These are phyloP conservation scores for Caenorhabditis brenneri DNA, from an alignment of 1,140 invertebrate species.

Conservation along the genomic window DNA sequence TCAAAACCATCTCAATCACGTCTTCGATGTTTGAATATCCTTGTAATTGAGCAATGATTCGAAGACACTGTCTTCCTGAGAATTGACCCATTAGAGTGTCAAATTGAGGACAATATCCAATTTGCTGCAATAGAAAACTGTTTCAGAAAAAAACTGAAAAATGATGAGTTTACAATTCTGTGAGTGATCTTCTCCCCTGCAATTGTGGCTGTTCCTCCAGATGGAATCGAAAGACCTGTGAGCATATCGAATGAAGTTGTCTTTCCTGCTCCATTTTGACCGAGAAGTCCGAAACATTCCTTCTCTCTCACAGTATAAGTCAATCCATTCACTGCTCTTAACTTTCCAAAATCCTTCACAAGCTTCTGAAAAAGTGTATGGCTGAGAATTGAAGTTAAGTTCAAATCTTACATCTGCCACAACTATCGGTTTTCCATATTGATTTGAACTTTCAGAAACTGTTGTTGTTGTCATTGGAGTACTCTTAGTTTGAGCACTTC, in stretches of 20 bases:
- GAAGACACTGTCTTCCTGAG: conserved; percentile 72
- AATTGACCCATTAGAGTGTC: conserved; percentile 72
- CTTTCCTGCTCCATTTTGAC: conserved; percentile 72
- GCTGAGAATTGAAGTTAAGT: too few species aligned
- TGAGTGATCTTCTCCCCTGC: conserved; percentile 33
- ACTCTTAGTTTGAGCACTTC: too few species aligned
- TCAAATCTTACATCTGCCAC: too few species aligned
- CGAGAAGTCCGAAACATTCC: conserved; percentile 59
- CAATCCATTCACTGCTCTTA: conserved; percentile 48
- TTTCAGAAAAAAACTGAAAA: too few species aligned
- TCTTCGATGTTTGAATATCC: conserved; percentile 63
- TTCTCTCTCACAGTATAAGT: conserved; percentile 25
- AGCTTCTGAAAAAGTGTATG: conserved; percentile 24
- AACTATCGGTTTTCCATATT: background rate
- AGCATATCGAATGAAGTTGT: conserved; percentile 77
- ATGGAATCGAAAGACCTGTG: conserved; percentile 79
- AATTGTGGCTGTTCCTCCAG: conserved; percentile 75
- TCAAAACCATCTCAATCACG: conserved; percentile 39
- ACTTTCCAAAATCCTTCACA: conserved; percentile 46
- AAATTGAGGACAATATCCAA: conserved; percentile 85
- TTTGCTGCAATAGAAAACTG: conserved; percentile 50
- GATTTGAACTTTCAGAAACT: background rate
- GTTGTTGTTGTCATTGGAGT: background rate
- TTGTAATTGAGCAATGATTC: conserved; percentile 73
- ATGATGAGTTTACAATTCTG: conserved; percentile 17